Percentiles rank a stretch among this genome's conserved stretches.
Conservation (phyloP, 2,797 vertebrate genomes). For the Melanotaenia parkinsoni region DNA sequence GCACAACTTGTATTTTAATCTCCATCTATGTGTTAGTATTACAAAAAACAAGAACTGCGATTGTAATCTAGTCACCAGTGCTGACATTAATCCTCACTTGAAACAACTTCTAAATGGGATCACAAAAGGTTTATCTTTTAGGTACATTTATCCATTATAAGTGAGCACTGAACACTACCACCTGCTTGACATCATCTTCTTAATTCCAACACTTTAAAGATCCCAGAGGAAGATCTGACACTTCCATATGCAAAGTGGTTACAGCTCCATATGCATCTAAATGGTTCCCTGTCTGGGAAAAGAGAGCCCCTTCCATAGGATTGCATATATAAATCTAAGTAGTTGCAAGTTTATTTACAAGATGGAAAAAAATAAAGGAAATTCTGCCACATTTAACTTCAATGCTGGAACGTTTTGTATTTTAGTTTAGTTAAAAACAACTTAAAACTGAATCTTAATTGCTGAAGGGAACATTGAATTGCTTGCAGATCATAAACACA, state of each 20-base stretch:
- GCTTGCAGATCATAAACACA: conserved; percentile 14
- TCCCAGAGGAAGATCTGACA: conserved; percentile 3
- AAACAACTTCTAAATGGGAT: not conserved
- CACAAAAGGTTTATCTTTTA: not conserved
- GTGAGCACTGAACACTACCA: not conserved
- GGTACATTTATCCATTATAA: conserved; percentile 19
- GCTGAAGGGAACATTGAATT: not conserved
- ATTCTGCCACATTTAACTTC: not conserved
- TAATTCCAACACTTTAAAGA: conserved; percentile 26
- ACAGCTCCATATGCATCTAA: conserved; percentile 4
- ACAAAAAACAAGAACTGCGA: not conserved
- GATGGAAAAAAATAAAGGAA: not conserved
- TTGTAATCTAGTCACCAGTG: not conserved
- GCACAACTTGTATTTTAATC: not conserved
- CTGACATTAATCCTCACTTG: not conserved
- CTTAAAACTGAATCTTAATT: conserved; percentile 4
- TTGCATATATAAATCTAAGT: not conserved
- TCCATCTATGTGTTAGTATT: not conserved
- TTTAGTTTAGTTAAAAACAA: not conserved
- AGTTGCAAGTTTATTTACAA: not conserved
- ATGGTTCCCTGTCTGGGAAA: not conserved
- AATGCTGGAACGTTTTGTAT: not conserved
- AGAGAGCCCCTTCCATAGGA: not conserved
- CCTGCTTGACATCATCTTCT: conserved; percentile 15
- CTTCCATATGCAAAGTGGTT: not conserved